phyloP scores from a whole-genome alignment of 2,113 vertebrate genomes.

The Oncorhynchus gorbuscha region DNA sequence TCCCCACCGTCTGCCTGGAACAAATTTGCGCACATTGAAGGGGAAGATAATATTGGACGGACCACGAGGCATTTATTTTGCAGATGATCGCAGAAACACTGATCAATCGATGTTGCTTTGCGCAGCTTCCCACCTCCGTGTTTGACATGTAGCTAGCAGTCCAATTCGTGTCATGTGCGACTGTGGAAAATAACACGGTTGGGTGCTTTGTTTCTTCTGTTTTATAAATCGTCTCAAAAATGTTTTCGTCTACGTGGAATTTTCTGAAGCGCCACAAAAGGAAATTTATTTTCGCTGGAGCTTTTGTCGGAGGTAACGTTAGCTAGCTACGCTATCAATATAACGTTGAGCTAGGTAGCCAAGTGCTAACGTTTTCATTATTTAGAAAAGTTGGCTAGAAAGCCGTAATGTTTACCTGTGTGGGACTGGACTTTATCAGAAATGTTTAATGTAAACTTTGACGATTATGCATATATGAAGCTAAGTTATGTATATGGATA shows the following conservation, averaged over 20 bases:
- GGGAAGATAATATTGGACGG: conserved; percentile 62
- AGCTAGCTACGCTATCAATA: conserved; percentile 4
- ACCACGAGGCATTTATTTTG: conserved; percentile 30
- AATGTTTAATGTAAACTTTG: no score
- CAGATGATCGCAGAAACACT: conserved; percentile 17
- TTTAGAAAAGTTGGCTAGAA: no score
- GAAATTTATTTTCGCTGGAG: conserved; percentile 89
- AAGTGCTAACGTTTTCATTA: not conserved
- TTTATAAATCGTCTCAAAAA: conserved; percentile 45
- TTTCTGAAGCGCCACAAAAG: conserved; percentile 92
- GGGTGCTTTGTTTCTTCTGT: not conserved
- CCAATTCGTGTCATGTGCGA: not conserved
- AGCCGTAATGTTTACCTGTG: no score
- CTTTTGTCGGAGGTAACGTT: conserved; percentile 82
- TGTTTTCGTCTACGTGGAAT: conserved; percentile 86
- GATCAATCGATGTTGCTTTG: not conserved
- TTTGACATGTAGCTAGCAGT: no score
- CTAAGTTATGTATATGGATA: no score
- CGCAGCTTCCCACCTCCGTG: not conserved
- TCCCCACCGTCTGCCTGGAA: not conserved
- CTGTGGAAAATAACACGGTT: not conserved
- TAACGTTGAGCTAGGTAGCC: not conserved
- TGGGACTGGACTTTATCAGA: no score
- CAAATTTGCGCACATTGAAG: not conserved
- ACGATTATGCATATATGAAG: no score